Conservation (phyloP, 2,888 invertebrate species). For the Orthosia incerta region DNA sequence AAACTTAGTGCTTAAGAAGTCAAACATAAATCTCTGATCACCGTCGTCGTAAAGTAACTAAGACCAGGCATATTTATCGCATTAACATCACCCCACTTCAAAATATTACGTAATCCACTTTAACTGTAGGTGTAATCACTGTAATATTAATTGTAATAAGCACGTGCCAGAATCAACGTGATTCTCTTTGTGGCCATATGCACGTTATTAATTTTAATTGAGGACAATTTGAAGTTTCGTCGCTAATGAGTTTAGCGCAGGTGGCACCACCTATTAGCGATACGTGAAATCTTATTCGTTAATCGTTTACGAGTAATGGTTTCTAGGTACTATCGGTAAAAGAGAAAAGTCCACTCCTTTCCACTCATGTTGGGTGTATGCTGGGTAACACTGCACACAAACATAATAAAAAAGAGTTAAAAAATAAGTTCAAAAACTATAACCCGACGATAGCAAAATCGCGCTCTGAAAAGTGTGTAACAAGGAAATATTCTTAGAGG, state of each 20-base stretch:
- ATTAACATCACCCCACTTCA: background rate
- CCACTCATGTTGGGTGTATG: no score
- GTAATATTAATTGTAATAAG: constrained; percentile 9
- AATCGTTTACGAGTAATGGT: constrained; percentile 50
- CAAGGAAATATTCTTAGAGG: no score
- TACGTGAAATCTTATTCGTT: constrained; percentile 66
- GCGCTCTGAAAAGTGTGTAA: no score
- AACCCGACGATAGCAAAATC: no score
- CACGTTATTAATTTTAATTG: constrained; percentile 77
- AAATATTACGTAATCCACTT: constrained; percentile 4
- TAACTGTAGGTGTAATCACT: background rate
- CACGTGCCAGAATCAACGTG: constrained; percentile 62
- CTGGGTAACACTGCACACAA: no score
- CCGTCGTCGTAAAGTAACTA: background rate
- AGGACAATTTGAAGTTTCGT: constrained; percentile 75
- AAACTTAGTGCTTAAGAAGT: background rate
- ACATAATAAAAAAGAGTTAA: no score
- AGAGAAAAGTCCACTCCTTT: background rate
- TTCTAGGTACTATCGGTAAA: constrained; percentile 19
- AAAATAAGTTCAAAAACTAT: no score
- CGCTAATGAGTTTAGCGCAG: constrained; percentile 76
- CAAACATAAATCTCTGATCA: constrained; percentile 5
- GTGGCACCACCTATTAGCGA: constrained; percentile 73
- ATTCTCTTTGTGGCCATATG: constrained; percentile 69
- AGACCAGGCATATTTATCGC: background rate